Base-by-base conservation (phyloP, 2,797 vertebrate species). In the Manis pentadactyla region DNA sequence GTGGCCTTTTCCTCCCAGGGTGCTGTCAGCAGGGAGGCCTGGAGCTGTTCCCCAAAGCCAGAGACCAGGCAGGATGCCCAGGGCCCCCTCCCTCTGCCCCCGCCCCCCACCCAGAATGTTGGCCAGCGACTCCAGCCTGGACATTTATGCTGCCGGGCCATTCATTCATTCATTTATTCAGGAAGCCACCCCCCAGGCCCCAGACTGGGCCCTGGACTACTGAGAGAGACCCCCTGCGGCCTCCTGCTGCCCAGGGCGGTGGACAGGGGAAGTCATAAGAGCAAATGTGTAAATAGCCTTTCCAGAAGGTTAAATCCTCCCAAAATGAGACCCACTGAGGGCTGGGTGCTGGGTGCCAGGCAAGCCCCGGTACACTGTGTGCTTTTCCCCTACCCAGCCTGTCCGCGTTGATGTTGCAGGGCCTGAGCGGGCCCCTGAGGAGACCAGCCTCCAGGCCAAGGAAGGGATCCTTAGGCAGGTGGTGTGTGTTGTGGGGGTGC, bases 31-130 rank as follows among this genome's bases (percentile, higher is more conserved):
- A 66, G 21, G 73, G 37, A 51, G 8, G 37, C 31, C 25, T 4
- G 23, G 64, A 31, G 31, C 23, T 7, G 1, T 2, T n/a, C 21
- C 4, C 5, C 51, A 19, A 42, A 53, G 69, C 57, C 53, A 34
- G 79, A 2, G 7, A 25, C 39, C 6, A 51, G 19, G 13, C 55
- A 4, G 0, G 46, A 3, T 11, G 31, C 51, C 7, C 5, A 2
- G 46, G 55, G n/a, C 51, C 4, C 18, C 21, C 53, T 14, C 42
- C 1, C n/a, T 68, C 25, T 29, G 8, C 51, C 21, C 2, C 27
- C 4, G 8, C 42, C 12, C 19, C 18, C 18, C 11, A n/a, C 4
- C 23, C 59, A 31, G 46, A 18, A 3, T 12, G 19, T 17, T 1
- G 21, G 29, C 42, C 18, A 0, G 42, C 42, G 71, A 19, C 71